These are phyloP conservation scores for Anomalospiza imberbis DNA, from an alignment of 2,797 vertebrate species.

Conservation along the genomic window DNA sequence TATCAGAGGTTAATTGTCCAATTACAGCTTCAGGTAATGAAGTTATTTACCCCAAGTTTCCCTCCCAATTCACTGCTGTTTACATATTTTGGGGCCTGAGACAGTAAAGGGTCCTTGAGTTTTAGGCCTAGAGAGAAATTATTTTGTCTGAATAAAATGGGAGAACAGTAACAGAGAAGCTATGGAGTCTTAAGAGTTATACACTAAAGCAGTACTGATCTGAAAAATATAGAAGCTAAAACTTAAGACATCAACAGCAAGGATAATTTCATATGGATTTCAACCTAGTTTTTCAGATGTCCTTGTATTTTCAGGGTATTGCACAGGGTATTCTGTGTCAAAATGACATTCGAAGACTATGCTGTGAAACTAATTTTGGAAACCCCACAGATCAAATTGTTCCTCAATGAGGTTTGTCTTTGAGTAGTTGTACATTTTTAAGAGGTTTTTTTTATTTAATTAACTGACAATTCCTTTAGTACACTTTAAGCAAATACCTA, in stretches of 20 bases:
- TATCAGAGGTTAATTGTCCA: not conserved
- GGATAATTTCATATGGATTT: not conserved
- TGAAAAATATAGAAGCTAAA: not conserved
- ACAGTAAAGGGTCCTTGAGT: not conserved
- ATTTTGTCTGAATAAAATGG: not conserved
- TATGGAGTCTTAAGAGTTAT: not conserved
- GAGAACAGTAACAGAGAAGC: not conserved
- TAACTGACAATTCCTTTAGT: not conserved
- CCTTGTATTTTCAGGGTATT: not conserved
- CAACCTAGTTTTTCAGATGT: not conserved
- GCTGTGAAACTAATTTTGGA: not conserved
- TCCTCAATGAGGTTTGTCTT: not conserved
- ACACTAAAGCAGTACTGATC: not conserved
- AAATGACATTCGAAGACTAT: not conserved
- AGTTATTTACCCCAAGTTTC: not conserved
- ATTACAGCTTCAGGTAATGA: not conserved
- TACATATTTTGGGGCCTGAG: fast-evolving
- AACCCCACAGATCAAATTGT: not conserved
- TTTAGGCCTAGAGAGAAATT: not conserved
- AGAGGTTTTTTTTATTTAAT: not conserved
- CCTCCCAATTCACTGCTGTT: not conserved
- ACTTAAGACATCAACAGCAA: not conserved
- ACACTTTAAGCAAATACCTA: not conserved
- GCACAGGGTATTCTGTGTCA: not conserved
- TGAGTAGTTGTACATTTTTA: not conserved